Percentiles rank a stretch among this genome's conserved stretches.
These are phyloP conservation scores for Hoplias malabaricus DNA, from an alignment of 2,113 vertebrate genomes.

Conservation along the genomic window DNA sequence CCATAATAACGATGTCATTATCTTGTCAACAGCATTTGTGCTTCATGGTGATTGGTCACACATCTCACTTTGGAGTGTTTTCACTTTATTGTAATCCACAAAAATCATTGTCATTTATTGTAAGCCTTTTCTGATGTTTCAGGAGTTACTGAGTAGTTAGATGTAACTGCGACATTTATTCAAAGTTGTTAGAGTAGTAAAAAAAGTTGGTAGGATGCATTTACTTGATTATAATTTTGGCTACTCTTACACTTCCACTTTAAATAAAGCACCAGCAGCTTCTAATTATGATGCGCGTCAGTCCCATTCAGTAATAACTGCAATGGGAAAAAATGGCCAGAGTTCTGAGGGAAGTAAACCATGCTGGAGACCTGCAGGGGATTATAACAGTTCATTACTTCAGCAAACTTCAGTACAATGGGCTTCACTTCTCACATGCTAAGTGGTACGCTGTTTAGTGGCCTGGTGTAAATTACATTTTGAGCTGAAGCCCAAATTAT, in stretches of 20 bases:
- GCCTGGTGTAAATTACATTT: neutral
- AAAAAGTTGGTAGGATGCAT: no score
- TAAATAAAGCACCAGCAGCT: conserved; percentile 5
- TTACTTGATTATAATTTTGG: no score
- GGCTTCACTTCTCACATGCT: neutral
- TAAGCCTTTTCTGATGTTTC: no score
- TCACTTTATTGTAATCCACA: no score
- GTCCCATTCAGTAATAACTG: neutral
- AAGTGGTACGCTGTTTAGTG: neutral
- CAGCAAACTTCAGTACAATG: neutral
- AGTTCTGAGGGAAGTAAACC: neutral
- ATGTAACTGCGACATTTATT: no score
- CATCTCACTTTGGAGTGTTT: no score
- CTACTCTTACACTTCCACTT: conserved; percentile 30
- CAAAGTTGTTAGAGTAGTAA: no score
- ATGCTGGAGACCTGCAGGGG: neutral
- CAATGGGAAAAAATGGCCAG: neutral
- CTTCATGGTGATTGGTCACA: no score
- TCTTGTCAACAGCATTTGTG: no score
- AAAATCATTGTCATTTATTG: no score
- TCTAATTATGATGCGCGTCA: neutral
- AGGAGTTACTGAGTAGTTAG: no score
- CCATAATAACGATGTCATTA: no score
- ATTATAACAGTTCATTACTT: neutral
- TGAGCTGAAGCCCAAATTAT: neutral